phyloP scores from a whole-genome alignment of 1,140 invertebrate genomes.

The Aphelinus atriplicis region DNA sequence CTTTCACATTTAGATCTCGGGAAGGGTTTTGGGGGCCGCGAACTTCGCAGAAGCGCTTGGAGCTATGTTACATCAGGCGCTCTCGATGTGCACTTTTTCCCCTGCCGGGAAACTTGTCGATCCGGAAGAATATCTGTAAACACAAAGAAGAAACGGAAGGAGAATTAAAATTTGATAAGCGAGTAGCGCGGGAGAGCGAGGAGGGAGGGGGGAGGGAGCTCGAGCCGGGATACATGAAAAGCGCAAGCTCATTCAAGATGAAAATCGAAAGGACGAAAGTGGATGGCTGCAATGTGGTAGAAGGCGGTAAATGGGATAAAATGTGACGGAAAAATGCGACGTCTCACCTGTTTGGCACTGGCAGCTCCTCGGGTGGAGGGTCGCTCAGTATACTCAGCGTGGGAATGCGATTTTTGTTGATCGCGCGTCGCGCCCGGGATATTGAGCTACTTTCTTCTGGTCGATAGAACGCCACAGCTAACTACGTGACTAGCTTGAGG shows the following conservation, averaged over 20 bases:
- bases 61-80: constrained; percentile 63
- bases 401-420: neutral
- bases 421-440: too few relatives aligned
- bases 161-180: constrained; percentile 4
- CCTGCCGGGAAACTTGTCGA: constrained; percentile 53
- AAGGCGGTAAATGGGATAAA: too few relatives aligned
- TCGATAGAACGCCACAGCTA: too few relatives aligned
- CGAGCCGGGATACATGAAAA: too few relatives aligned
- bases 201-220: too few relatives aligned
- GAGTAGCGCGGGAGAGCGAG: too few relatives aligned
- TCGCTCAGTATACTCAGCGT: constrained; percentile 43
- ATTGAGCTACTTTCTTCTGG: too few relatives aligned
- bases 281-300: too few relatives aligned
- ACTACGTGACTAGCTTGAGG: too few relatives aligned
- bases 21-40: constrained; percentile 49
- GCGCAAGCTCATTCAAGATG: too few relatives aligned
- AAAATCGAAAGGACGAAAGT: too few relatives aligned
- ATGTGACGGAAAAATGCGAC: neutral
- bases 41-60: constrained; percentile 53
- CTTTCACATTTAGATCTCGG: constrained; percentile 57
- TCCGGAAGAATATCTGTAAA: constrained; percentile 63
- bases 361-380: constrained; percentile 53
- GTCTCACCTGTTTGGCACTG: constrained; percentile 62
- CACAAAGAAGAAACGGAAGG: constrained; percentile 2
- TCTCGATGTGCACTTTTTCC: constrained; percentile 62